Evolutionary conservation across 2,888 invertebrate species (phyloP).

Genomic region (Boloria euphrosyne): DNA sequence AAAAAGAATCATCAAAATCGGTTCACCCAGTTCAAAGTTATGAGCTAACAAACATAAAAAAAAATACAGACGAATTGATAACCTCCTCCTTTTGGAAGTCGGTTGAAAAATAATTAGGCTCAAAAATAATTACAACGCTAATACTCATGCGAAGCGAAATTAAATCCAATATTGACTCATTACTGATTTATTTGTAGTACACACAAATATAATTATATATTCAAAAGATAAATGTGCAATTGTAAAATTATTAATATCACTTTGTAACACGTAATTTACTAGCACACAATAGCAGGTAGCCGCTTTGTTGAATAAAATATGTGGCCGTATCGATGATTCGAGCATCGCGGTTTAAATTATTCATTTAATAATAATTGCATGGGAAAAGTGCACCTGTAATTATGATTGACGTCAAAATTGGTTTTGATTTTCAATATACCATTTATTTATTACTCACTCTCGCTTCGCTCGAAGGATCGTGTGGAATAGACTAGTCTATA

Average conservation of each 20-base stretch:
- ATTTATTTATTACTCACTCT: neutral
- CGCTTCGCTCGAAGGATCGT: too few species aligned
- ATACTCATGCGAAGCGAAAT: too few species aligned
- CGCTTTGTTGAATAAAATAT: constrained; percentile 19
- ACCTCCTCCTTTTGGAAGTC: too few species aligned
- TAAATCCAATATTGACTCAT: too few species aligned
- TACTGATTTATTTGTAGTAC: neutral
- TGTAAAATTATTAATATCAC: constrained; percentile 3
- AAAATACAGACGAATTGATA: too few species aligned
- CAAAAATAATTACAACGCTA: too few species aligned
- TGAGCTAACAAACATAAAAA: too few species aligned
- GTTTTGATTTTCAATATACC: neutral
- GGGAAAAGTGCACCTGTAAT: neutral
- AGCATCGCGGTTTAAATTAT: neutral
- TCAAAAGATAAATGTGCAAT: neutral
- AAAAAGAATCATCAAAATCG: too few species aligned
- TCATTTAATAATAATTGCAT: constrained; percentile 14
- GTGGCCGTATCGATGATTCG: constrained; percentile 8
- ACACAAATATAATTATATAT: too few species aligned
- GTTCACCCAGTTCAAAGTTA: too few species aligned
- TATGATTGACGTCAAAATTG: constrained; percentile 7
- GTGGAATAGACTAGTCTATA: too few species aligned
- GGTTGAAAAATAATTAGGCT: too few species aligned
- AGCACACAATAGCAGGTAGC: constrained; percentile 1
- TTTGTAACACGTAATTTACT: constrained; percentile 10